phyloP scores from a whole-genome alignment of 2,888 invertebrate species.

The Andrena haemorrhoa region DNA sequence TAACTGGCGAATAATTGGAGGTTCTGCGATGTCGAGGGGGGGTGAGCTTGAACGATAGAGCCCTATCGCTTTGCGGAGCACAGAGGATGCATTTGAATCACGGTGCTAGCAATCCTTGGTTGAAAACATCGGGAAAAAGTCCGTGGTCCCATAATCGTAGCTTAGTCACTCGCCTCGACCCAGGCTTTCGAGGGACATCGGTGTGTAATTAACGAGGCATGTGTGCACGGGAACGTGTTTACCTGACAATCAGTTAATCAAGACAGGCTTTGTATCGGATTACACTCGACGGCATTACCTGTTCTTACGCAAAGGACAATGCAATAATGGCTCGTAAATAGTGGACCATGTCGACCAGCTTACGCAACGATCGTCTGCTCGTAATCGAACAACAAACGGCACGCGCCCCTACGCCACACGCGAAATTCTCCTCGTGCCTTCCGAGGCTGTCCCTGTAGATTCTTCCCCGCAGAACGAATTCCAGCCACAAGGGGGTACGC shows the following conservation, averaged over 20 bases:
- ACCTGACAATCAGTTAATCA: conserved; percentile 55
- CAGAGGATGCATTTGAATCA: neutral
- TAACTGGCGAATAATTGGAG: neutral
- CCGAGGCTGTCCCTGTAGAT: neutral
- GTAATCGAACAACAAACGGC: conserved; percentile 1
- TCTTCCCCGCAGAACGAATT: neutral
- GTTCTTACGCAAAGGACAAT: conserved; percentile 44
- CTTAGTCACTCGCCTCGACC: conserved; percentile 8
- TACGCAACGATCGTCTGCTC: conserved; percentile 36
- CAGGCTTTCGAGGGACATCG: conserved; percentile 2
- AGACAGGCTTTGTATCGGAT: conserved; percentile 47
- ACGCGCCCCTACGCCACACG: neutral
- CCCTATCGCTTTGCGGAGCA: neutral
- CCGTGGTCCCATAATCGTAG: conserved; percentile 1
- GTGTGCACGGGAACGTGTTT: conserved; percentile 32
- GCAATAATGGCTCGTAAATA: conserved; percentile 32
- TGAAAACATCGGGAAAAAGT: conserved; percentile 20
- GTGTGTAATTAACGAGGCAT: conserved; percentile 41
- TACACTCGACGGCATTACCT: conserved; percentile 45
- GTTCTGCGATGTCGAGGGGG: neutral
- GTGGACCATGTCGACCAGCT: neutral
- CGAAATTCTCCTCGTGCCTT: neutral
- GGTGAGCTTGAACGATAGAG: neutral
- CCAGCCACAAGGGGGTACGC: neutral
- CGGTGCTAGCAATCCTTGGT: neutral